Percentiles rank a stretch among this genome's conserved stretches.
Evolutionary conservation across 2,113 vertebrate genomes (phyloP).

Genomic region (Garra rufa): DNA sequence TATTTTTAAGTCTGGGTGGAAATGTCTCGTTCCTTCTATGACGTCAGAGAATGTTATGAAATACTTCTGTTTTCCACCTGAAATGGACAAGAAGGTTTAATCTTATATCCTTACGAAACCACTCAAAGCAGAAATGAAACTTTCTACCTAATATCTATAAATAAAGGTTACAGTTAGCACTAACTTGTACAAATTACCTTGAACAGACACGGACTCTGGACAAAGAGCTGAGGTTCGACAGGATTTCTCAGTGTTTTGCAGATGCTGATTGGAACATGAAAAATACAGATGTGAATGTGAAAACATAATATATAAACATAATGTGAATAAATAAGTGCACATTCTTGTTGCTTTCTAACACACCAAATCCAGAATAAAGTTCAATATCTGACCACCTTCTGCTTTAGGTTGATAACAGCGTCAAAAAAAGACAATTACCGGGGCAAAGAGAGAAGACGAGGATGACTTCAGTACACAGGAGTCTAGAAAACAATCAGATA

Average conservation of each 20-base stretch:
- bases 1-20: slow-evolving; percentile 72
- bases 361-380: neutral
- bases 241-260: neutral
- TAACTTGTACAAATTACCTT: slow-evolving; percentile 32
- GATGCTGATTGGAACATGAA: neutral
- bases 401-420: neutral
- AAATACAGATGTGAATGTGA: neutral
- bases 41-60: slow-evolving; percentile 69
- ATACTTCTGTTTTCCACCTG: slow-evolving; percentile 53
- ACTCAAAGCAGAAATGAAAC: slow-evolving; percentile 8
- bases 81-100: neutral
- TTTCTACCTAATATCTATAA: neutral
- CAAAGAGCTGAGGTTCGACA: neutral
- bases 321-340: neutral
- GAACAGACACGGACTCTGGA: neutral
- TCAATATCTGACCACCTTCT: neutral
- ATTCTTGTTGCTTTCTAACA: neutral
- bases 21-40: slow-evolving; percentile 71
- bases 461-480: neutral
- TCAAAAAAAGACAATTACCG: neutral
- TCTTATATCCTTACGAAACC: neutral
- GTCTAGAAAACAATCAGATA: neutral
- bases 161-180: neutral
- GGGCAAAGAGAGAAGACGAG: neutral
- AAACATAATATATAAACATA: neutral